Evolutionary conservation across 2,888 invertebrate genomes (phyloP).

Genomic region (Mythimna ferrago): DNA sequence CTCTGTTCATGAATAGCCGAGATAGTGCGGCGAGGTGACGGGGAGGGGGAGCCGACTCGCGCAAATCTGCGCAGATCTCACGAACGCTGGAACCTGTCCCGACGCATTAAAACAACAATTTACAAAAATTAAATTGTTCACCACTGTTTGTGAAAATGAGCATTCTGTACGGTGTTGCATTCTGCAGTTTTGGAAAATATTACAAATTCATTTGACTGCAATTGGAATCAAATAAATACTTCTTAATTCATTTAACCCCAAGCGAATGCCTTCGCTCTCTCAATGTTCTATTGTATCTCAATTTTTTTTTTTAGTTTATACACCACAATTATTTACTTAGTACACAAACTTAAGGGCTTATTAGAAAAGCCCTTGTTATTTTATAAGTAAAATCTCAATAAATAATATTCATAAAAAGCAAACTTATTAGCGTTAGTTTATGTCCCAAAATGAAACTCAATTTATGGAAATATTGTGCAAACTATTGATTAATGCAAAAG

Average conservation of each 20-base stretch:
- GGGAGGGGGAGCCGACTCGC: not conserved
- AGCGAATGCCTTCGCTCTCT: too few relatives aligned
- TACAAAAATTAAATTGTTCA: slow-evolving; percentile 35
- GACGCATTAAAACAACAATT: slow-evolving; percentile 32
- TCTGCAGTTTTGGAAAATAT: not conserved
- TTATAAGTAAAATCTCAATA: too few relatives aligned
- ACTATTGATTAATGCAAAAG: too few relatives aligned
- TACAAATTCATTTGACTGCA: not conserved
- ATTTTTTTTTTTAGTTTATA: too few relatives aligned
- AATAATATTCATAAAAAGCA: too few relatives aligned
- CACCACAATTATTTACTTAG: not conserved
- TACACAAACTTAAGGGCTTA: too few relatives aligned
- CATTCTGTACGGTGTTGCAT: not conserved
- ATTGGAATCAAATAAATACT: not conserved
- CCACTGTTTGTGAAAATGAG: not conserved
- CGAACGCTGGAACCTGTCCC: slow-evolving; percentile 42
- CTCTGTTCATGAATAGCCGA: slow-evolving; percentile 20
- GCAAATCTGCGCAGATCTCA: slow-evolving; percentile 38
- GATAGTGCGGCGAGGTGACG: not conserved
- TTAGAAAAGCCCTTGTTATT: too few relatives aligned
- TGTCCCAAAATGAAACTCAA: too few relatives aligned
- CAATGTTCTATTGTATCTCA: too few relatives aligned
- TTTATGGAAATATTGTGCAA: too few relatives aligned
- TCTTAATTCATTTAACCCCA: too few relatives aligned
- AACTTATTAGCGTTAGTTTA: too few relatives aligned